Evolutionary conservation across 2,888 invertebrate species (phyloP).

Genomic region (Agrochola litura): DNA sequence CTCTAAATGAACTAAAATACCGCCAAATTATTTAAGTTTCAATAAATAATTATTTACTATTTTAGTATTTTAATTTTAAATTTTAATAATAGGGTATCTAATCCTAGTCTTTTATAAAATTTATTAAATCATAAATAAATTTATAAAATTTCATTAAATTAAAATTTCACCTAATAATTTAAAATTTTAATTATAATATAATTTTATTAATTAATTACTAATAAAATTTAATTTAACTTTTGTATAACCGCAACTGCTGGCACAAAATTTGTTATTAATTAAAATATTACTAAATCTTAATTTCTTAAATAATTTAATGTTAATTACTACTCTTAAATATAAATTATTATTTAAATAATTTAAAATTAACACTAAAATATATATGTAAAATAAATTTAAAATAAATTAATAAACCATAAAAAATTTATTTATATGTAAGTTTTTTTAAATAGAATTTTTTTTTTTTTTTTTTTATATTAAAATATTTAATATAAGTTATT

Average conservation of each 20-base stretch:
- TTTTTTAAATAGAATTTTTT: too few relatives aligned
- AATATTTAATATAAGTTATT: conserved; percentile 67
- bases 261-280: conserved; percentile 92
- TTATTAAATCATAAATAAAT: conserved; percentile 80
- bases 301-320: conserved; percentile 90
- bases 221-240: conserved; percentile 90
- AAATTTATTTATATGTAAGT: too few relatives aligned
- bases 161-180: conserved; percentile 91
- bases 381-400: conserved; percentile 90
- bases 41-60: conserved; percentile 91
- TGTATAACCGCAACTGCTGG: conserved; percentile 94
- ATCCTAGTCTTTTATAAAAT: conserved; percentile 91
- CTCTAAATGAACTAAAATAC: conserved; percentile 93
- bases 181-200: conserved; percentile 78
- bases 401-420: conserved; percentile 87
- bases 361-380: conserved; percentile 86
- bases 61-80: conserved; percentile 86
- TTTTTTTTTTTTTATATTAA: conserved; percentile 77
- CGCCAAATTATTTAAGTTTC: conserved; percentile 93
- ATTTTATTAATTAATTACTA: conserved; percentile 81
- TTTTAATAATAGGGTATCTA: conserved; percentile 93
- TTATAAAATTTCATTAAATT: conserved; percentile 84
- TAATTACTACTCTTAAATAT: conserved; percentile 81
- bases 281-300: conserved; percentile 91
- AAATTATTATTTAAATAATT: conserved; percentile 84